Evolutionary conservation across 2,888 invertebrate species (phyloP).

Genomic region (Alloplasta piceator): DNA sequence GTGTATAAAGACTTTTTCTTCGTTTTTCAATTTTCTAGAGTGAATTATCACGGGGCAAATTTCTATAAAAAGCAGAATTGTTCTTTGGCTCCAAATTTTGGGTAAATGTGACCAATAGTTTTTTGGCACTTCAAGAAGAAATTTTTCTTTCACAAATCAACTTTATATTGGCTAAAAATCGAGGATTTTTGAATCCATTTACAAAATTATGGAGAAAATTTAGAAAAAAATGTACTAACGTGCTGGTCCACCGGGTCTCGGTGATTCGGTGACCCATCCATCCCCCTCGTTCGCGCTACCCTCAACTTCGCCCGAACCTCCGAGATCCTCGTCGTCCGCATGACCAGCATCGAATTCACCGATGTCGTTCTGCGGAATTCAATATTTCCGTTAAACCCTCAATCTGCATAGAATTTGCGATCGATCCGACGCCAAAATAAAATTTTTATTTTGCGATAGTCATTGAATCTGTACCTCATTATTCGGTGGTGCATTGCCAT

Average conservation of each 20-base stretch:
- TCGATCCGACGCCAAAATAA: background rate
- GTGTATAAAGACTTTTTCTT: too few species aligned
- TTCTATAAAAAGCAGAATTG: too few species aligned
- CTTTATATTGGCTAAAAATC: too few species aligned
- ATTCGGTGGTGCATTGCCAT: conserved; percentile 41
- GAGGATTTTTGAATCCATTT: too few species aligned
- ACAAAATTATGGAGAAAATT: background rate
- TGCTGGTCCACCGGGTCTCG: conserved; percentile 65
- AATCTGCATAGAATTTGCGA: background rate
- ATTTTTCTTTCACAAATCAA: too few species aligned
- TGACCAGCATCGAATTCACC: conserved; percentile 67
- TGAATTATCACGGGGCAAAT: too few species aligned
- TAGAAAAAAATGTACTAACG: conserved; percentile 63
- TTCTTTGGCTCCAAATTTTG: too few species aligned
- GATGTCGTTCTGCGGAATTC: conserved; percentile 61
- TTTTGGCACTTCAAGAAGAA: too few species aligned
- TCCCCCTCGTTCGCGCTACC: conserved; percentile 73
- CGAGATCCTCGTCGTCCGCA: conserved; percentile 77
- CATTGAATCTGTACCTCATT: conserved; percentile 32
- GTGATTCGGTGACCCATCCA: conserved; percentile 37
- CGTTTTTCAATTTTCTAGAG: too few species aligned
- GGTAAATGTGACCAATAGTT: too few species aligned
- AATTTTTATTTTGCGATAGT: background rate
- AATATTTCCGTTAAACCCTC: background rate
- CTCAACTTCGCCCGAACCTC: conserved; percentile 79